A percentile compares a stretch with the other conserved stretches of the same genome.
Evolutionary conservation across 2,113 vertebrate genomes (phyloP).

Genomic region (Oreochromis tanganicae): DNA sequence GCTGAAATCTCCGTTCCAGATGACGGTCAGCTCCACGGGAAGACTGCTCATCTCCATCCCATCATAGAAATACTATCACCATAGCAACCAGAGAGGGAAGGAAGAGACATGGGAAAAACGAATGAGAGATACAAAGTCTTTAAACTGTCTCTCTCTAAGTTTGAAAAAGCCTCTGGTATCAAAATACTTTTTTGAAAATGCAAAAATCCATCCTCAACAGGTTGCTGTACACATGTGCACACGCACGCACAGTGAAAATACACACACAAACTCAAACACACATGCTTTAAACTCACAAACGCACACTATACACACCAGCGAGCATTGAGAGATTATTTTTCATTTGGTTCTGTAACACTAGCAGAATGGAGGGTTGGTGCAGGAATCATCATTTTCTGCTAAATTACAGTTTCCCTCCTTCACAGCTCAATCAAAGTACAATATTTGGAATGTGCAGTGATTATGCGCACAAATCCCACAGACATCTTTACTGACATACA

Average conservation of each 20-base stretch:
- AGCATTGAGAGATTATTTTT: slow-evolving; percentile 19
- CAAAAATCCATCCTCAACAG: slow-evolving; percentile 25
- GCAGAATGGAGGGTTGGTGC: slow-evolving; percentile 17
- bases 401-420: slow-evolving; percentile 52
- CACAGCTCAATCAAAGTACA: slow-evolving; percentile 56
- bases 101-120: neutral
- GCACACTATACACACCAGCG: neutral
- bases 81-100: slow-evolving; percentile 34
- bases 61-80: slow-evolving; percentile 88
- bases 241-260: neutral
- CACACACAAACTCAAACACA: neutral
- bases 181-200: neutral
- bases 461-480: slow-evolving; percentile 32
- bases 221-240: slow-evolving; percentile 1
- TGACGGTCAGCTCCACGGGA: slow-evolving; percentile 90
- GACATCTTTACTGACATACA: slow-evolving; percentile 6
- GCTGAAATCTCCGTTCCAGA: slow-evolving; percentile 98
- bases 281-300: neutral
- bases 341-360: slow-evolving; percentile 25
- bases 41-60: slow-evolving; percentile 98
- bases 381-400: slow-evolving; percentile 49
- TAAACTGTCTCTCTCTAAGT: slow-evolving; percentile 21
- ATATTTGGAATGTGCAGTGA: slow-evolving; percentile 56
- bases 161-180: neutral
- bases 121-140: slow-evolving; percentile 9